Evolutionary conservation across 2,888 invertebrate species (phyloP).

Genomic region (Vannuccia rotundouncinata): DNA sequence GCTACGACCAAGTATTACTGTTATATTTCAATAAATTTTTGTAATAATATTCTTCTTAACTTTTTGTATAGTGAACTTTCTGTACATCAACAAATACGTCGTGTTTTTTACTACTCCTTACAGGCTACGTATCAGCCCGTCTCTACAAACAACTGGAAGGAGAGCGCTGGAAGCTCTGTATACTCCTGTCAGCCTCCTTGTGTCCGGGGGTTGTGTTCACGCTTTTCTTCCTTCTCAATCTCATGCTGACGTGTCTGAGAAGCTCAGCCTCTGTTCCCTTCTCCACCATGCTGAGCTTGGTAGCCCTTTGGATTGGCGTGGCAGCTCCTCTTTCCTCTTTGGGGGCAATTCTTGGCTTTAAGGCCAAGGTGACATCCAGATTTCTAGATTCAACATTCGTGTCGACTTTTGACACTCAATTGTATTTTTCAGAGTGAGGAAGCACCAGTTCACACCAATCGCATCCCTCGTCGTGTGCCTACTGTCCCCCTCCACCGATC

Average conservation of each 20-base stretch:
- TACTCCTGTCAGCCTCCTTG: conserved; percentile 86
- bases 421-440: not conserved
- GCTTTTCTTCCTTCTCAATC: conserved; percentile 93
- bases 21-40: no score
- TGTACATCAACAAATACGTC: no score
- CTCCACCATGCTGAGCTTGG: conserved; percentile 81
- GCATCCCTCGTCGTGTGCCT: conserved; percentile 95
- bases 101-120: conserved; percentile 50
- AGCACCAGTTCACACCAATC: conserved; percentile 91
- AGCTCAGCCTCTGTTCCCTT: conserved; percentile 96
- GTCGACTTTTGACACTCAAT: not conserved
- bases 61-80: no score
- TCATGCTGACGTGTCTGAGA: conserved; percentile 87
- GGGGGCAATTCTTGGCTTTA: conserved; percentile 95
- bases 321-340: conserved; percentile 94
- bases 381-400: no score
- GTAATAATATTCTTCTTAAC: no score
- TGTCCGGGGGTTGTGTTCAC: conserved; percentile 91
- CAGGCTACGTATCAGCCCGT: conserved; percentile 90
- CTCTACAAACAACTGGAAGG: conserved; percentile 97
- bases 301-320: conserved; percentile 95
- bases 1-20: not conserved
- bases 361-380: conserved; percentile 77
- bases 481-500: conserved; percentile 95
- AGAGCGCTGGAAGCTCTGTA: conserved; percentile 95